These are phyloP conservation scores for Charaxes varanes DNA, from an alignment of 1,140 invertebrate genomes.

Conservation along the genomic window DNA sequence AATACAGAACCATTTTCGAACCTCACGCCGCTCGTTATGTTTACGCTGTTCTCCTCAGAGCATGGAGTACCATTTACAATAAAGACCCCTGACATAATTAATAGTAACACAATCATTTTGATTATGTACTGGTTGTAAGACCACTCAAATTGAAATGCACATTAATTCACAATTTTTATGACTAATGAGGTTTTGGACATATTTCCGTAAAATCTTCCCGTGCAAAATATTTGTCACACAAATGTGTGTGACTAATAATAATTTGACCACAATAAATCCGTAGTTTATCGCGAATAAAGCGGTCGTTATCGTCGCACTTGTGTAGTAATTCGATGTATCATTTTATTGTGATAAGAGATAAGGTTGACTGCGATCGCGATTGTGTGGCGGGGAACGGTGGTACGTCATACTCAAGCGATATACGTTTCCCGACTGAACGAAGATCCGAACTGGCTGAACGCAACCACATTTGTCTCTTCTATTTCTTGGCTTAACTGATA, in stretches of 20 bases:
- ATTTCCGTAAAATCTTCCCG: constrained; percentile 4
- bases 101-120: constrained; percentile 28
- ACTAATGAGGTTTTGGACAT: background rate
- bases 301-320: constrained; percentile 45
- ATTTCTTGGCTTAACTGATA: constrained; percentile 7
- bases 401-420: constrained; percentile 28
- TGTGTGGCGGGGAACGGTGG: constrained; percentile 7
- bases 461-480: background rate
- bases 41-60: constrained; percentile 35
- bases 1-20: constrained; percentile 41
- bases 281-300: constrained; percentile 45
- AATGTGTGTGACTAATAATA: constrained; percentile 21
- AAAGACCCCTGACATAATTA: constrained; percentile 18
- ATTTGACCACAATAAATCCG: constrained; percentile 24
- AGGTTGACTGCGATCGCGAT: constrained; percentile 23
- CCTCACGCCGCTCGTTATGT: constrained; percentile 36
- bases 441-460: background rate
- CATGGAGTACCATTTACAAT: constrained; percentile 34
- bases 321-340: constrained; percentile 64
- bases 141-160: background rate
- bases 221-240: constrained; percentile 13
- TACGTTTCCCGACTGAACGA: constrained; percentile 31
- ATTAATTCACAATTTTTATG: constrained; percentile 2
- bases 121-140: background rate
- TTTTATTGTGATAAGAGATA: constrained; percentile 59